Conservation (phyloP, 1,140 invertebrate species). For the Trypoxylus dichotomus region DNA sequence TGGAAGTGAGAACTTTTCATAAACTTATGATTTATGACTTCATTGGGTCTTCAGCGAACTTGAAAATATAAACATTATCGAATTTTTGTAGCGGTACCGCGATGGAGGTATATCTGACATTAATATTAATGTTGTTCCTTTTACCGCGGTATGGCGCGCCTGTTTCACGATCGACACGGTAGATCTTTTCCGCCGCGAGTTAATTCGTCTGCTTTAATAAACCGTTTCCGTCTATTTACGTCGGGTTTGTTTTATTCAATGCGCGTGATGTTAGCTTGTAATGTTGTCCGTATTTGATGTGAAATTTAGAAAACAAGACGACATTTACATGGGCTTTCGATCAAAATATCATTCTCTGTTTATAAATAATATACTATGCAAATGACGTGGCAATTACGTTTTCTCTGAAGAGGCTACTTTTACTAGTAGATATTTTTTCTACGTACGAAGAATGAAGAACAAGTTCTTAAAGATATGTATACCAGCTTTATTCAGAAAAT, state of each 20-base stretch:
- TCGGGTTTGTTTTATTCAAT: constrained; percentile 16
- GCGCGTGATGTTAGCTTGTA: not conserved
- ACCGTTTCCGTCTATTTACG: constrained; percentile 8
- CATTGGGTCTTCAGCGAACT: constrained; percentile 20
- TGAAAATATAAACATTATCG: constrained; percentile 26
- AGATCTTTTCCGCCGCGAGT: not conserved
- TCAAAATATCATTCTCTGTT: not conserved
- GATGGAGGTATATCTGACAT: constrained; percentile 16
- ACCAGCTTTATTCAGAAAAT: too few species aligned
- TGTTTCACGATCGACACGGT: not conserved
- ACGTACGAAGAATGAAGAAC: too few species aligned
- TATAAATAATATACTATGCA: too few species aligned
- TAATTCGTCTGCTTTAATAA: constrained; percentile 12
- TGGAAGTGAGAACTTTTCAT: constrained; percentile 25
- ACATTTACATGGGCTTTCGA: not conserved
- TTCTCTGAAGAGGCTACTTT: too few species aligned
- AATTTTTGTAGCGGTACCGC: not conserved
- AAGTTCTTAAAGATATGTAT: too few species aligned
- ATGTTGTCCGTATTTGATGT: not conserved
- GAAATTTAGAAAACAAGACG: not conserved
- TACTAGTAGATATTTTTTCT: too few species aligned
- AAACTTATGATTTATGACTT: constrained; percentile 24
- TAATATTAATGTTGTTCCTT: constrained; percentile 22
- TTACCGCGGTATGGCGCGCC: not conserved
- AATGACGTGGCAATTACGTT: too few species aligned